Conservation (phyloP, 2,797 vertebrate species). For the Sebastes kiyomatsui region DNA sequence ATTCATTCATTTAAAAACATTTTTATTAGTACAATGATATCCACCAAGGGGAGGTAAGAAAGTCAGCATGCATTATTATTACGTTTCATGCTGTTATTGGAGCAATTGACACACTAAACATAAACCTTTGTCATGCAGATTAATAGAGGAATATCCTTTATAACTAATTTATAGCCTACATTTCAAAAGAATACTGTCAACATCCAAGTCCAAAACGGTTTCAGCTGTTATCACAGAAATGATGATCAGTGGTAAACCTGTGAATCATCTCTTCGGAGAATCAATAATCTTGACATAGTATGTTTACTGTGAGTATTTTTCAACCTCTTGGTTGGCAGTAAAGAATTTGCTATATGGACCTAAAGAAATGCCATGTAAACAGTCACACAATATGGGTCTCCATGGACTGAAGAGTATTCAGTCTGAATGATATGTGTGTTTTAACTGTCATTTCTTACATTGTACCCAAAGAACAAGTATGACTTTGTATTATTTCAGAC, state of each 20-base stretch:
- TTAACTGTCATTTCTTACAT: background rate
- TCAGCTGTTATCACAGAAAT: background rate
- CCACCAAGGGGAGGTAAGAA: too few species aligned
- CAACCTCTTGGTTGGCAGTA: background rate
- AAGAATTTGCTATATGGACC: background rate
- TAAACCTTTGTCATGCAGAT: background rate
- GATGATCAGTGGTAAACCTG: too few species aligned
- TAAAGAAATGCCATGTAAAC: background rate
- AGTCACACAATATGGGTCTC: background rate
- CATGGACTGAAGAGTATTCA: background rate
- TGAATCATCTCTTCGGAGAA: background rate
- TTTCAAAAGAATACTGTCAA: background rate
- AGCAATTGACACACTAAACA: too few species aligned
- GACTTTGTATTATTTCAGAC: background rate
- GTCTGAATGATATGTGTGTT: background rate
- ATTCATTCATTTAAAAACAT: too few species aligned
- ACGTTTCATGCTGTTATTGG: too few species aligned
- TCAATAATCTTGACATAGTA: too few species aligned
- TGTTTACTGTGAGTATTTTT: background rate
- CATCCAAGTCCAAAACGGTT: background rate
- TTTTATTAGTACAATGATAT: too few species aligned
- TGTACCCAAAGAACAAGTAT: background rate
- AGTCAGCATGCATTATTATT: too few species aligned
- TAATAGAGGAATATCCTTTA: background rate
- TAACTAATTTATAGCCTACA: background rate